phyloP scores from a whole-genome alignment of 2,888 invertebrate genomes.

The Pseudanteris insignis region DNA sequence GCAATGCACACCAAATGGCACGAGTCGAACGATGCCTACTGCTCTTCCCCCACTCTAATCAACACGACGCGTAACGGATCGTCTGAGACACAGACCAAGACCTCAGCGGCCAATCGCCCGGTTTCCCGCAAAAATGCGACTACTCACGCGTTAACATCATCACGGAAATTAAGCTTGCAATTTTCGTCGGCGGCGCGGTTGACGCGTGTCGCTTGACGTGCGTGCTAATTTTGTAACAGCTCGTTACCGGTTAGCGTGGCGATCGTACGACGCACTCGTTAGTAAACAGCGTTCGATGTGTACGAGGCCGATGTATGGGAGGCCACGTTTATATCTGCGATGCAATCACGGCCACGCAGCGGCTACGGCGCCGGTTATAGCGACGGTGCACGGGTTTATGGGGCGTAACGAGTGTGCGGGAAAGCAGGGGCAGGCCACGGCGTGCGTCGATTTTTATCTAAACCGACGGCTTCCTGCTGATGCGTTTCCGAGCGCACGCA shows the following conservation, averaged over 20 bases:
- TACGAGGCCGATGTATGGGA: slow-evolving; percentile 9
- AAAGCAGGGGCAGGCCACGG: slow-evolving; percentile 49
- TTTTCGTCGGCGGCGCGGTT: slow-evolving; percentile 1
- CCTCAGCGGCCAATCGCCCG: no score
- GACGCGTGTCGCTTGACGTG: slow-evolving; percentile 21
- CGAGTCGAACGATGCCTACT: slow-evolving; percentile 12
- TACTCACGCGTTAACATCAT: slow-evolving; percentile 6
- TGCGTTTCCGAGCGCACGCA: slow-evolving; percentile 48
- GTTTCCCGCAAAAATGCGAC: slow-evolving; percentile 10
- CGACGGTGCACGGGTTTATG: slow-evolving; percentile 59
- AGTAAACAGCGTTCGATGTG: slow-evolving; percentile 16
- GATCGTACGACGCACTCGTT: slow-evolving; percentile 22
- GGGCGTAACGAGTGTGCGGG: slow-evolving; percentile 58
- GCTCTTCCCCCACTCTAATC: slow-evolving; percentile 2
- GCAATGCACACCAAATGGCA: slow-evolving; percentile 4
- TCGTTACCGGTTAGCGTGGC: slow-evolving; percentile 15
- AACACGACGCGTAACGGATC: not conserved
- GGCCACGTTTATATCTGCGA: slow-evolving; percentile 27
- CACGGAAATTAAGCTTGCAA: slow-evolving; percentile 6
- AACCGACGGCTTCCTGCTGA: slow-evolving; percentile 62
- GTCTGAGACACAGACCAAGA: no score
- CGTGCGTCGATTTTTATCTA: slow-evolving; percentile 61
- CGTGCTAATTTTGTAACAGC: slow-evolving; percentile 24
- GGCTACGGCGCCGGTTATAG: slow-evolving; percentile 60
- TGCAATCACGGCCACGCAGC: slow-evolving; percentile 48